A percentile compares a stretch with the other conserved stretches of the same genome.
phyloP scores from a whole-genome alignment of 2,797 vertebrate species.

The Rhinophrynus dorsalis region DNA sequence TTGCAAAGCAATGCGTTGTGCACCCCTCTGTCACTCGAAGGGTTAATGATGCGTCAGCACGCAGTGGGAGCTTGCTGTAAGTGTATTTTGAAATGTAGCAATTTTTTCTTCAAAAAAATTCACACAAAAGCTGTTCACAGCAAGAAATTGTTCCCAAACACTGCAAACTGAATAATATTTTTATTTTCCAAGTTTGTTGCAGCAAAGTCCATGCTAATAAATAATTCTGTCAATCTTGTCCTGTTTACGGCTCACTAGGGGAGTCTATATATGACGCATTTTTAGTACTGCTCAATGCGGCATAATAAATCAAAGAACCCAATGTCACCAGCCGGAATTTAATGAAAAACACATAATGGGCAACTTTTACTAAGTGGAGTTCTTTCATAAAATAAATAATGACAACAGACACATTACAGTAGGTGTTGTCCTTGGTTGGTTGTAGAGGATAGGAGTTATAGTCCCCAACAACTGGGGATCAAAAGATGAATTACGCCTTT shows the following conservation, averaged over 20 bases:
- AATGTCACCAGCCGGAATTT: not conserved
- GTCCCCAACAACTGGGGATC: too few relatives aligned
- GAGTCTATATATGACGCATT: not conserved
- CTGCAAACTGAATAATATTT: not conserved
- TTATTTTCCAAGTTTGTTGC: not conserved
- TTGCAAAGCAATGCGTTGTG: too few relatives aligned
- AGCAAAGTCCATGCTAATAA: not conserved
- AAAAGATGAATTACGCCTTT: too few relatives aligned
- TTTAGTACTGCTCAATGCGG: not conserved
- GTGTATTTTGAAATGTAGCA: not conserved
- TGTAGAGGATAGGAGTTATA: too few relatives aligned
- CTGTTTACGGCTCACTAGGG: constrained; percentile 3
- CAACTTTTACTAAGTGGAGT: not conserved
- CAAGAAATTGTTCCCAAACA: not conserved
- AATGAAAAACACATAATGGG: not conserved
- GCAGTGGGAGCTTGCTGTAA: too few relatives aligned
- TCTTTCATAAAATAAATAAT: not conserved
- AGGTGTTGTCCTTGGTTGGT: too few relatives aligned
- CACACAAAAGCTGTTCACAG: not conserved
- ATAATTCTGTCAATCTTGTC: not conserved
- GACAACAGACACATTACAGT: too few relatives aligned
- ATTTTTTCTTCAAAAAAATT: constrained; percentile 26
- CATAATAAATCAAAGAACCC: not conserved
- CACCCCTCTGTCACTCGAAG: too few relatives aligned
- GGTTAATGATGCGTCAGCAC: too few relatives aligned